Evolutionary conservation across 37 sponge, comb jelly and placozoan genomes (phyloP).

Genomic region (Eunapius fragilis): DNA sequence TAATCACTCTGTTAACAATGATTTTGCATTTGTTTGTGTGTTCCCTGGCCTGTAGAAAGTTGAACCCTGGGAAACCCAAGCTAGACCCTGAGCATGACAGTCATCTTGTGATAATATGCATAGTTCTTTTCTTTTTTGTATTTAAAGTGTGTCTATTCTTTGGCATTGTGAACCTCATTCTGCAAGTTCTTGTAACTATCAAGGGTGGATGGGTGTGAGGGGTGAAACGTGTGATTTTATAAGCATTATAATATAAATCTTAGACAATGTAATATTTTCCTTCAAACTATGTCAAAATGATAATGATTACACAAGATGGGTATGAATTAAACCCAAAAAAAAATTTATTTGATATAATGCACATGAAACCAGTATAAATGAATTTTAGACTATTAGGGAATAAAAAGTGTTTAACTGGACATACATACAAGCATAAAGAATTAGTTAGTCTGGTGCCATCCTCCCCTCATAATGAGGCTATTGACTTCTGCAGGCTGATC

Average conservation of each 20-base stretch:
- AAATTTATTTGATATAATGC: too few relatives aligned
- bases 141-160: background rate
- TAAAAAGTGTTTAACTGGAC: background rate
- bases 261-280: too few relatives aligned
- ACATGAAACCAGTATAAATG: background rate
- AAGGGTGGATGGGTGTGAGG: background rate
- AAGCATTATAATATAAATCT: too few relatives aligned
- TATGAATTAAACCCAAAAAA: too few relatives aligned
- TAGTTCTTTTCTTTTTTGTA: background rate
- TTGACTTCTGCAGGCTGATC: background rate
- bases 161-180: background rate
- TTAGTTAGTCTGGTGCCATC: background rate
- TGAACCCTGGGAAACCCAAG: slow-evolving; percentile 36
- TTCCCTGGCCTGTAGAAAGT: slow-evolving; percentile 40
- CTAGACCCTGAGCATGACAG: background rate
- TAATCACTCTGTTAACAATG: background rate
- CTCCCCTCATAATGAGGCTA: background rate
- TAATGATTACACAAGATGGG: too few relatives aligned
- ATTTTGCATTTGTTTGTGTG: background rate
- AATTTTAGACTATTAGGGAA: background rate
- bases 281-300: too few relatives aligned
- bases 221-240: background rate
- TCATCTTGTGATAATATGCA: background rate
- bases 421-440: background rate
- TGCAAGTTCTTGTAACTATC: background rate